Conservation (phyloP, 2,888 invertebrate species). For the Gandaritis pyraliata region DNA sequence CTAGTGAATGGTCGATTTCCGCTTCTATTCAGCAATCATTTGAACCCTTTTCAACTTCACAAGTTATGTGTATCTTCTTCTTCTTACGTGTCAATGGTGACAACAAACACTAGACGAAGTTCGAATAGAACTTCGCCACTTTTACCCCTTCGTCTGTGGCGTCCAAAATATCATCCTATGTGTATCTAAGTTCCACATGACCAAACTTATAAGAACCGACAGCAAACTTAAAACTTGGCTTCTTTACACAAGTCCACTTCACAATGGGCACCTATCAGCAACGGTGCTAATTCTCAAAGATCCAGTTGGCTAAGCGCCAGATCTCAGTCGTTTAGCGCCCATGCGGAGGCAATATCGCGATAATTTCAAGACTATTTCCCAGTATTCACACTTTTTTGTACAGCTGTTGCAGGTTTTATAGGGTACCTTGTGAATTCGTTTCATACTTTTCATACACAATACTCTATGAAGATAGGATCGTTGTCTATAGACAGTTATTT, state of each 20-base stretch:
- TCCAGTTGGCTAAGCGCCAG: slow-evolving; percentile 25
- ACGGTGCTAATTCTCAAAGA: slow-evolving; percentile 25
- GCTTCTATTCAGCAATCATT: no score
- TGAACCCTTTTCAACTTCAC: no score
- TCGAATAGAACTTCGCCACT: no score
- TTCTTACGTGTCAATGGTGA: no score
- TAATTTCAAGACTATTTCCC: slow-evolving; percentile 25
- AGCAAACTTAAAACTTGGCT: not conserved
- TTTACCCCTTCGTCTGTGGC: no score
- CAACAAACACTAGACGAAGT: no score
- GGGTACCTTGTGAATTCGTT: not conserved
- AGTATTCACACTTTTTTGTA: slow-evolving; percentile 21
- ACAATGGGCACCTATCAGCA: slow-evolving; percentile 12
- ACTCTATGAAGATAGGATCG: not conserved
- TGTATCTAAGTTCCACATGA: no score
- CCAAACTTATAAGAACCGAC: no score
- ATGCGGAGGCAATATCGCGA: slow-evolving; percentile 24
- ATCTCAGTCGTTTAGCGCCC: slow-evolving; percentile 18
- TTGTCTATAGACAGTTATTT: no score
- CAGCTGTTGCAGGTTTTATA: slow-evolving; percentile 24
- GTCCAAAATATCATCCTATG: no score
- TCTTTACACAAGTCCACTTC: slow-evolving; percentile 4
- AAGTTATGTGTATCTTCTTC: no score
- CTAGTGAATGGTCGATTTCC: no score
- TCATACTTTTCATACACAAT: not conserved